Evolutionary conservation across 30 jellyfish, hydroid and myxozoan species (phyloP).

Genomic region (Hydractinia echinata): DNA sequence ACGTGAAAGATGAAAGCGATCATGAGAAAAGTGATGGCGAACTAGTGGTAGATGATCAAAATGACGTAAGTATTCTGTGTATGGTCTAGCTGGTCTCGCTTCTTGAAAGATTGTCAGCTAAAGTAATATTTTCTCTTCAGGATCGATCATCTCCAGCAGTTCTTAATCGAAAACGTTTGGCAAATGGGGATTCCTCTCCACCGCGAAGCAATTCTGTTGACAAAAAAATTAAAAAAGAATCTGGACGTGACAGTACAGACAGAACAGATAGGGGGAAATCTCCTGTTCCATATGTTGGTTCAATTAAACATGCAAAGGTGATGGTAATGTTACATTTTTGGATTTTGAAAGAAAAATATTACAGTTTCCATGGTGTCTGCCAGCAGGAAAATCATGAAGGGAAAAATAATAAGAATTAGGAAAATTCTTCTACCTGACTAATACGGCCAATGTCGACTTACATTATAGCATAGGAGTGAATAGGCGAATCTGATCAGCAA

Average conservation of each 20-base stretch:
- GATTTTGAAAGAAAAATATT: neutral
- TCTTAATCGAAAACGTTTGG: slow-evolving; percentile 65
- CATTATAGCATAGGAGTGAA: no score
- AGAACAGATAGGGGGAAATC: slow-evolving; percentile 31
- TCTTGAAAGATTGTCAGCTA: neutral
- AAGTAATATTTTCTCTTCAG: slow-evolving; percentile 20
- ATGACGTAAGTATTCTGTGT: slow-evolving; percentile 56
- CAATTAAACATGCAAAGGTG: slow-evolving; percentile 87
- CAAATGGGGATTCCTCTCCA: slow-evolving; percentile 96
- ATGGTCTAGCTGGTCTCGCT: neutral
- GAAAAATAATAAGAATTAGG: no score
- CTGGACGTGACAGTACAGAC: slow-evolving; percentile 45
- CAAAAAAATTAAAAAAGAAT: slow-evolving; percentile 58
- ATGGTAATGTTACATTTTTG: neutral
- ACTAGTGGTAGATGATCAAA: slow-evolving; percentile 91
- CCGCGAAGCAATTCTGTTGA: slow-evolving; percentile 76
- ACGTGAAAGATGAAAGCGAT: slow-evolving; percentile 79
- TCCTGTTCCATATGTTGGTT: slow-evolving; percentile 56
- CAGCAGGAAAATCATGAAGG: no score
- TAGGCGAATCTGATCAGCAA: no score
- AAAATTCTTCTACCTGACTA: no score
- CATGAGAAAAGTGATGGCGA: slow-evolving; percentile 98
- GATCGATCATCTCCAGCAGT: slow-evolving; percentile 81
- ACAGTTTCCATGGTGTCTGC: no score
- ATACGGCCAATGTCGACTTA: no score